phyloP scores from a whole-genome alignment of 2,888 invertebrate species.

The Augochlorella aurata region DNA sequence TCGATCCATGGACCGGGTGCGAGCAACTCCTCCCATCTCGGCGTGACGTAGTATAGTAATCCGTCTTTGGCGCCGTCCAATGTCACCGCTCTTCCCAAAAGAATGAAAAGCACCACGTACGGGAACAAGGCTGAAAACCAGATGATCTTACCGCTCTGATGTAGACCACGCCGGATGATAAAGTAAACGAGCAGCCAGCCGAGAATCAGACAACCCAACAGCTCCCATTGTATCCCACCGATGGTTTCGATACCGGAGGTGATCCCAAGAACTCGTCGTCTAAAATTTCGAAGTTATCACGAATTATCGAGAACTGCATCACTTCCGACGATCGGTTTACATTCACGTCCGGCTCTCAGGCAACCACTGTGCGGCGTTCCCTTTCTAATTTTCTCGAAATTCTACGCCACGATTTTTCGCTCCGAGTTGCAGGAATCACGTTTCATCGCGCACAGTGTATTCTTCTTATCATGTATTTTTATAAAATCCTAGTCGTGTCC shows the following conservation, averaged over 20 bases:
- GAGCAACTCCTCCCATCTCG: constrained; percentile 84
- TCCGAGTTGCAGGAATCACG: too few species aligned
- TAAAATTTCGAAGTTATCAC: constrained; percentile 74
- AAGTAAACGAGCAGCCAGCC: constrained; percentile 89
- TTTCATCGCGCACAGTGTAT: too few species aligned
- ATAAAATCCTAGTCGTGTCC: too few species aligned
- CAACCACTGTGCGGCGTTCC: neutral
- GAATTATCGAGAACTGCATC: constrained; percentile 26
- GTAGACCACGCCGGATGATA: constrained; percentile 88
- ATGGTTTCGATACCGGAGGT: constrained; percentile 85
- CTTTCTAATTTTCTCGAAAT: neutral
- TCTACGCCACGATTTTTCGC: too few species aligned
- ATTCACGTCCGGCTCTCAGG: neutral
- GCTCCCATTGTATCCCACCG: constrained; percentile 87
- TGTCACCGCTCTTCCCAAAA: constrained; percentile 87
- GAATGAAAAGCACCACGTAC: constrained; percentile 87
- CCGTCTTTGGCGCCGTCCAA: constrained; percentile 87
- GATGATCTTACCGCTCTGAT: constrained; percentile 90
- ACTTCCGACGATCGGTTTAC: neutral
- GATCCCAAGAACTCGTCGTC: constrained; percentile 85
- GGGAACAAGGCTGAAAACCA: constrained; percentile 91
- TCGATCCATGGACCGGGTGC: constrained; percentile 87
- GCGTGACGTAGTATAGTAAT: constrained; percentile 87
- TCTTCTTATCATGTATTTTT: too few species aligned
- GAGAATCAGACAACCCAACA: constrained; percentile 85